These are phyloP conservation scores for Dasyornis broadbenti DNA, from an alignment of 2,113 vertebrate species.

Conservation along the genomic window DNA sequence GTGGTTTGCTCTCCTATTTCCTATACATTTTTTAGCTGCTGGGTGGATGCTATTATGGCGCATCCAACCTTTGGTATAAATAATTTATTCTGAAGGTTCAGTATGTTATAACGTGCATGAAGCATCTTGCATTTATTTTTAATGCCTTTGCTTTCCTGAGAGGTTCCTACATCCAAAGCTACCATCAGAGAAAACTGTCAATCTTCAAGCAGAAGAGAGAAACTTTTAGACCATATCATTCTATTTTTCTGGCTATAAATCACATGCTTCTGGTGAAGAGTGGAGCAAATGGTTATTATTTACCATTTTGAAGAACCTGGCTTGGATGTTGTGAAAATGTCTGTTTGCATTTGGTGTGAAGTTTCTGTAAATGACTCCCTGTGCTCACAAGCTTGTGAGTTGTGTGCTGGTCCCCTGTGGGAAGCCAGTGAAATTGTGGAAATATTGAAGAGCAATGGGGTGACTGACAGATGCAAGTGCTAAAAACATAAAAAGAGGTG, in stretches of 20 bases:
- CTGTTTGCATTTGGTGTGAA: not conserved
- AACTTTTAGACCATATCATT: slow-evolving; percentile 20
- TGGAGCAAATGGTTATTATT: not conserved
- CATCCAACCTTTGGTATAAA: slow-evolving; percentile 38
- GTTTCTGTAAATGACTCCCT: not conserved
- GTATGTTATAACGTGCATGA: not conserved
- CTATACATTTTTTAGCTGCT: slow-evolving; percentile 3
- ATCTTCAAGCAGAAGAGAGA: not conserved
- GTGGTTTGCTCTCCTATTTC: not conserved
- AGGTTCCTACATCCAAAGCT: slow-evolving; percentile 34
- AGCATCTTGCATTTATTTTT: slow-evolving; percentile 54
- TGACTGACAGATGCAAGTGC: not conserved
- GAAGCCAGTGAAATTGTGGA: not conserved
- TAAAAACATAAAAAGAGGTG: not conserved
- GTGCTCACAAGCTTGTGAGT: not conserved
- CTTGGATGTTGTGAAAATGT: not conserved
- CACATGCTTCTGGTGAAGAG: not conserved
- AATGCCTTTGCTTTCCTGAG: slow-evolving; percentile 32
- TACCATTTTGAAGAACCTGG: not conserved
- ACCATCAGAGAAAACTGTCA: not conserved
- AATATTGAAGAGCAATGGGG: not conserved
- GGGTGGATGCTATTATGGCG: slow-evolving; percentile 25
- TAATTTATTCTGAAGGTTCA: slow-evolving; percentile 50
- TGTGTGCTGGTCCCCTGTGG: fast-evolving
- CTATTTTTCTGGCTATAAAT: slow-evolving; percentile 10